phyloP scores from a whole-genome alignment of 1,140 invertebrate species.

The Sipha flava region DNA sequence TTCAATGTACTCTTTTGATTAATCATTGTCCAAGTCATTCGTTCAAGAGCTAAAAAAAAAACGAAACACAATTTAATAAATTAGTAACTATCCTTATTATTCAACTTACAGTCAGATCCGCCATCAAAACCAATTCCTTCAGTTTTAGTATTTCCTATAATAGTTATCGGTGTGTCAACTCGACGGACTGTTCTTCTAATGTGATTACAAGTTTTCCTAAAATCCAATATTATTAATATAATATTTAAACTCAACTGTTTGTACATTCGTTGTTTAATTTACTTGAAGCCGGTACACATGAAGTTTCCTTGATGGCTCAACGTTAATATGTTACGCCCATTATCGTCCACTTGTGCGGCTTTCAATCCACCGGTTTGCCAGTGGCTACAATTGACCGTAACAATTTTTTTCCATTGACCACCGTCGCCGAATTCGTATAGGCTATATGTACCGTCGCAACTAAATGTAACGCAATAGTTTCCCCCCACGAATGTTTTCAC shows the following conservation, averaged over 20 bases:
- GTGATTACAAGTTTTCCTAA: not conserved
- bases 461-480: not conserved
- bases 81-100: not conserved
- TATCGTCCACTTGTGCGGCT: not conserved
- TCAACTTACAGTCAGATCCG: not conserved
- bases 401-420: not conserved
- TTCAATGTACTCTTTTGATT: not conserved
- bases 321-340: constrained; percentile 13
- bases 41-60: not conserved
- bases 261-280: not conserved
- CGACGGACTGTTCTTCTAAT: not conserved
- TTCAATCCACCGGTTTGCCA: constrained; percentile 23
- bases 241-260: not conserved
- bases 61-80: not conserved
- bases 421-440: not conserved
- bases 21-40: constrained; percentile 20
- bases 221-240: not conserved
- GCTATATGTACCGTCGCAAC: not conserved
- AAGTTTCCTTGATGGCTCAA: constrained; percentile 21
- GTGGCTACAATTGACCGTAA: not conserved
- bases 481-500: not conserved
- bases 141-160: not conserved
- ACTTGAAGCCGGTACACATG: constrained; percentile 29
- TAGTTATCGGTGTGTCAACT: not conserved
- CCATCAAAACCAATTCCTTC: not conserved